Percentiles rank a stretch among this genome's conserved stretches.
Evolutionary conservation across 2,888 invertebrate species (phyloP).

Genomic region (Nomada fabriciana): DNA sequence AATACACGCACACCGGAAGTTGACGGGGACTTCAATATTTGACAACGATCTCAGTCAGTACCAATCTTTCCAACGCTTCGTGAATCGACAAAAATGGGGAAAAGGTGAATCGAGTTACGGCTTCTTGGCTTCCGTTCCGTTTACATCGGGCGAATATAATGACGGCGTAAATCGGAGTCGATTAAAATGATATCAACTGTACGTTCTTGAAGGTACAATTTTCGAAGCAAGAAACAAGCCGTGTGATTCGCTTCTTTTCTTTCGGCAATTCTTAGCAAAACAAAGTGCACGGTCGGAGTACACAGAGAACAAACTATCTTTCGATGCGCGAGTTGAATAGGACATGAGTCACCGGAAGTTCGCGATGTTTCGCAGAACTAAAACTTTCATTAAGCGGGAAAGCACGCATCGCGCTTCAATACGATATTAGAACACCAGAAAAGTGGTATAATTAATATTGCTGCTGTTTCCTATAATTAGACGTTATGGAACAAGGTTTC

Average conservation of each 20-base stretch:
- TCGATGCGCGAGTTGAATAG: constrained; percentile 10
- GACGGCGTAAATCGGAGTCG: background rate
- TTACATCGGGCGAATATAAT: background rate
- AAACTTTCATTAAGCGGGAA: constrained; percentile 9
- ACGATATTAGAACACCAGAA: background rate
- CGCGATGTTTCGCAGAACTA: constrained; percentile 7
- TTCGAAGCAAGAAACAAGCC: no score
- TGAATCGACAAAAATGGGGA: background rate
- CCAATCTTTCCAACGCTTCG: background rate
- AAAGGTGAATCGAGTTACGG: background rate
- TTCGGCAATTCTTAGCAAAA: background rate
- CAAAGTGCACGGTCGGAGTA: background rate
- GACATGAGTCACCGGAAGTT: constrained; percentile 6
- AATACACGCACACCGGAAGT: background rate
- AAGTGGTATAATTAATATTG: background rate
- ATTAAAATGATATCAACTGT: no score
- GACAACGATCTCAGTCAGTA: background rate
- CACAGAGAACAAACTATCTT: constrained; percentile 7
- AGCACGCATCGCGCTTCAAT: background rate
- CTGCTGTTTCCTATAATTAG: background rate
- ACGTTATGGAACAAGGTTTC: background rate
- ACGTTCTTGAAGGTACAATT: background rate
- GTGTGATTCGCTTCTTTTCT: background rate
- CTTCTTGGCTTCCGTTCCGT: background rate
- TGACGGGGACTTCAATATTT: background rate